These are phyloP conservation scores for Cerceris ruficornis DNA, from an alignment of 2,888 invertebrate genomes.

Conservation along the genomic window DNA sequence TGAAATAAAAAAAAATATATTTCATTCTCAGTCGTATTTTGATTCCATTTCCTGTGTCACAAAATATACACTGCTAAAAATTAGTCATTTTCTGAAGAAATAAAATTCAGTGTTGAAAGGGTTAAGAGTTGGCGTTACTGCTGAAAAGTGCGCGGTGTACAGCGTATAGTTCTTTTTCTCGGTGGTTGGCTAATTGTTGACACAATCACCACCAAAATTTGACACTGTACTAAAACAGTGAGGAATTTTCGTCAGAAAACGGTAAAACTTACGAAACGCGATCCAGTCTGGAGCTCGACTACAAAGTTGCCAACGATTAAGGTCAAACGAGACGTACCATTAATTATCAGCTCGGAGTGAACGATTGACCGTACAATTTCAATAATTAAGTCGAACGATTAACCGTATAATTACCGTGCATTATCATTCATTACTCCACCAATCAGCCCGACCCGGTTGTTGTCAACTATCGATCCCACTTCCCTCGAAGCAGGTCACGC, in stretches of 20 bases:
- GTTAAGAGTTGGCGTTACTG: too few species aligned
- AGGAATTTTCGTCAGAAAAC: neutral
- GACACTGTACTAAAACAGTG: neutral
- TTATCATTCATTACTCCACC: slow-evolving; percentile 65
- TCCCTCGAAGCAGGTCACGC: slow-evolving; percentile 33
- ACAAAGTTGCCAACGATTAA: slow-evolving; percentile 28
- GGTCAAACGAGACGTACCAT: slow-evolving; percentile 32
- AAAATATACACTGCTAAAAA: too few species aligned
- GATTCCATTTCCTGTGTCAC: too few species aligned
- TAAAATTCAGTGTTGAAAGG: too few species aligned
- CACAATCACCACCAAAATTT: too few species aligned
- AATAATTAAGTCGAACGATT: slow-evolving; percentile 64
- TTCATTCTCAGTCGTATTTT: too few species aligned
- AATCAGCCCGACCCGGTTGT: slow-evolving; percentile 27
- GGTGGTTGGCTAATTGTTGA: too few species aligned
- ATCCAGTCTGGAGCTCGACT: slow-evolving; percentile 20
- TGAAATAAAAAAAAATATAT: too few species aligned
- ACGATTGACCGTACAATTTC: slow-evolving; percentile 62
- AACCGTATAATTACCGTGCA: slow-evolving; percentile 59
- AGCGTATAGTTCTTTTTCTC: too few species aligned
- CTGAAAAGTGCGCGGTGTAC: too few species aligned
- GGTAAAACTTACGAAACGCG: slow-evolving; percentile 3
- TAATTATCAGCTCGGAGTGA: slow-evolving; percentile 51
- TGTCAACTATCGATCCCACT: slow-evolving; percentile 60
- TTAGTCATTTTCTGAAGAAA: too few species aligned